Evolutionary conservation across 2,797 vertebrate genomes (phyloP), one percentile per base, ranked within the genome.

Genomic region (Clangula hyemalis): DNA sequence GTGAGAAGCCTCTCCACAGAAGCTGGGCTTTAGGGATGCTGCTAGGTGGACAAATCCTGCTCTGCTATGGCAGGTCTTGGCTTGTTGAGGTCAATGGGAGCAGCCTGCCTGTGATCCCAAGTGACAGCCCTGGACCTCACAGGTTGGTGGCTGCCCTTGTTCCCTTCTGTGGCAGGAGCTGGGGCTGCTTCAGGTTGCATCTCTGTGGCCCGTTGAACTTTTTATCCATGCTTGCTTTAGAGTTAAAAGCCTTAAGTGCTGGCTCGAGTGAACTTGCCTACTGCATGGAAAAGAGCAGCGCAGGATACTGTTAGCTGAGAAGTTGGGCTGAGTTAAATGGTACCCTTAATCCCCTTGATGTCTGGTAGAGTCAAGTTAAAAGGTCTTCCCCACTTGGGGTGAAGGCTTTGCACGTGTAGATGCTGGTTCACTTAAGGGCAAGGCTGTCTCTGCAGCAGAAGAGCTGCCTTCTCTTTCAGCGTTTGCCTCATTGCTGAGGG

Each of bases 321-420:
- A 93, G 93, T 3, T 97, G 96, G 95, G 57, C 82, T 8, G 85
- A 91, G 82, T 95, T 96, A 96, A 95, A 95, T 95, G 87, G 95
- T 97, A 96, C 95, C 96, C 93, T 97, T 97, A 97, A 97, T 97
- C 96, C 96, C 91, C 93, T 69, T 77, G 92, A 78, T 93, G 62
- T 56, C 39, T 72, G 93, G 41, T 87, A 89, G 96, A 93, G 92
- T 95, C 96, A 95, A 93, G 96, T 97, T 95, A 95, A 96, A 97
- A 97, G 95, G 95, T 95, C 95, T 95, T 94, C 89, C 82, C 81
- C 69, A 38, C 84, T 95, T 87, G 92, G 85, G 91, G 61, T 58
- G 94, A 91, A 92, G 87, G 92, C 84, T 97, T 85, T 93, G 94
- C 95, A 94, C 82, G 85, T 95, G 96, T 83, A 87, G 94, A 51